Evolutionary conservation across 2,888 invertebrate species (phyloP).

Genomic region (Eupithecia insigniata): DNA sequence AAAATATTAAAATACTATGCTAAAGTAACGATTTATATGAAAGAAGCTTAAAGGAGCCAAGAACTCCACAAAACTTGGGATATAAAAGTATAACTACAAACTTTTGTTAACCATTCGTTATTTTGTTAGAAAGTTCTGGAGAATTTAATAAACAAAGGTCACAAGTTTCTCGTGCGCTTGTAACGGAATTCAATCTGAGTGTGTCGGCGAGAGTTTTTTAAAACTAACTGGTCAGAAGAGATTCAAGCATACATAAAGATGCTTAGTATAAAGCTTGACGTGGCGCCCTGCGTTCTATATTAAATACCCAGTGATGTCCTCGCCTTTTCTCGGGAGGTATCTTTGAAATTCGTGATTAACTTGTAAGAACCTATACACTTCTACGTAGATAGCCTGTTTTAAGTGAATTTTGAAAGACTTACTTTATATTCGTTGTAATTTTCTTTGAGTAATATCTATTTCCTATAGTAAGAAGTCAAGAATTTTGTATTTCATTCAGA

Average conservation of each 20-base stretch:
- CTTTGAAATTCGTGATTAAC: not conserved
- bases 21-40: slow-evolving; percentile 9
- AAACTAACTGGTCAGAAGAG: not conserved
- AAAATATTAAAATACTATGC: slow-evolving; percentile 14
- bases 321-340: not conserved
- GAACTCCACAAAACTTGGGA: not conserved
- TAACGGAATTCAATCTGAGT: slow-evolving; percentile 28
- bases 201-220: slow-evolving; percentile 3
- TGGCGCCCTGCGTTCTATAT: not conserved
- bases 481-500: not conserved
- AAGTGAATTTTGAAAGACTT: not conserved
- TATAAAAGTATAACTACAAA: slow-evolving; percentile 8
- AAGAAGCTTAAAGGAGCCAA: not conserved
- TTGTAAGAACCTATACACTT: not conserved
- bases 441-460: not conserved
- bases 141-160: slow-evolving; percentile 25
- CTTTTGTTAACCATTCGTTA: slow-evolving; percentile 3
- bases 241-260: not conserved
- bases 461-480: not conserved
- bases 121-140: slow-evolving; percentile 9
- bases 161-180: slow-evolving; percentile 24
- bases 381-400: not conserved
- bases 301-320: not conserved
- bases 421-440: not conserved
- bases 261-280: not conserved